Percentiles rank a stretch among this genome's conserved stretches.
Conservation (phyloP, 2,888 invertebrate species). For the Adineta ricciae region DNA sequence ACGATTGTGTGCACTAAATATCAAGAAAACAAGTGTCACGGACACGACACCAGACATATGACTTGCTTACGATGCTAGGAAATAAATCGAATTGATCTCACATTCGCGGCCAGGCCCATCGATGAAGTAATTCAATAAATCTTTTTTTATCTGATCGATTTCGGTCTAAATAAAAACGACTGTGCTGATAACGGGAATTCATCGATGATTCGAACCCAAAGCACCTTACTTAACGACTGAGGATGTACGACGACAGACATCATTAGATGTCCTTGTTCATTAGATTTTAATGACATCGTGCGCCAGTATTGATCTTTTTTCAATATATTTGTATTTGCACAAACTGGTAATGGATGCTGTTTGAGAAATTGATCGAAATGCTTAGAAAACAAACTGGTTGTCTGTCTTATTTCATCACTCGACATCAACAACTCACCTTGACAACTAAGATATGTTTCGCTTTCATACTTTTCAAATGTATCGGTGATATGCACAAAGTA, state of each 20-base stretch:
- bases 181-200: neutral
- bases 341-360: neutral
- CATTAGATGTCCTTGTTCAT: neutral
- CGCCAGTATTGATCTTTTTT: constrained; percentile 20
- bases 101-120: neutral
- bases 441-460: neutral
- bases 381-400: neutral
- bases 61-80: neutral
- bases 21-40: neutral
- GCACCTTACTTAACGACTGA: constrained; percentile 18
- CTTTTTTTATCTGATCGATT: neutral
- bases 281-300: neutral
- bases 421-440: neutral
- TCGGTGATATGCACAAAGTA: neutral
- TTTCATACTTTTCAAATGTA: constrained; percentile 2
- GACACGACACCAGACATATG: neutral
- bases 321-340: neutral
- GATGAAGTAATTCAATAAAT: neutral
- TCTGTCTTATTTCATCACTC: neutral
- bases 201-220: neutral
- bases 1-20: neutral
- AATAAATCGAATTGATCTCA: neutral
- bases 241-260: neutral
- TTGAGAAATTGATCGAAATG: constrained; percentile 13
- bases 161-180: neutral